Base-by-base conservation (phyloP, 2,888 invertebrate genomes). In the Sphaerophoria taeniata region DNA sequence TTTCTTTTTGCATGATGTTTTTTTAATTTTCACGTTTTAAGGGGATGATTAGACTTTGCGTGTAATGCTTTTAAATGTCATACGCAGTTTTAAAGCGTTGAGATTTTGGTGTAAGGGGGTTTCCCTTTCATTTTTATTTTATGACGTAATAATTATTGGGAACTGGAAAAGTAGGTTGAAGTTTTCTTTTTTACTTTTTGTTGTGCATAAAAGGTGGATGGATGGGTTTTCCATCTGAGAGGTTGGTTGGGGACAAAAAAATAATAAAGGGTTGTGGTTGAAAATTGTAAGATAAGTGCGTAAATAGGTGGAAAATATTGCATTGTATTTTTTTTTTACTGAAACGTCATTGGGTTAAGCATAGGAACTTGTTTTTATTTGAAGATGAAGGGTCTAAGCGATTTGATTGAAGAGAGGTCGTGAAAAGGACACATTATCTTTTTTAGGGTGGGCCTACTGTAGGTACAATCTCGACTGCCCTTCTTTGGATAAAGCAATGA, bases 1-100 rank as follows among this genome's bases (percentile, higher is more conserved):
- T 51, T 60, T 47, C 58, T 31, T 49, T 61, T 43, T 56, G 5
- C 11, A 60, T 3, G 33, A 36, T 36, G 4, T 36, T 7, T 43
- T 43, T 43, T 43, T 14, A n/a, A n/a, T 7, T 24, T 61, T 43
- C 3, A 45, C 5, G 7, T 34, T 12, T 39, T 60, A n/a, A 56
- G 51, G 67, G 73, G 73, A 72, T 75, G 58, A 71, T 55, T 39
- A 43, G 60, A 60, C 24, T 16, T 12, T 43, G 60, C 34, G 36
- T 12, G n/a, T 36, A 49, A 39, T 65, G 65, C 2, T 24, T 67
- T 67, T 67, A 53, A 67, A 67, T 67, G 53, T n/a, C 24, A 24
- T 70, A 74, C 82, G 82, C 72, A 82, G 39, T 80, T 80, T 69
- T 55, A 69, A 9, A 24, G 39, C 39, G 33, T 72, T 55, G 6